phyloP scores from a whole-genome alignment of 2,797 vertebrate species.

The Scolopax rusticola region DNA sequence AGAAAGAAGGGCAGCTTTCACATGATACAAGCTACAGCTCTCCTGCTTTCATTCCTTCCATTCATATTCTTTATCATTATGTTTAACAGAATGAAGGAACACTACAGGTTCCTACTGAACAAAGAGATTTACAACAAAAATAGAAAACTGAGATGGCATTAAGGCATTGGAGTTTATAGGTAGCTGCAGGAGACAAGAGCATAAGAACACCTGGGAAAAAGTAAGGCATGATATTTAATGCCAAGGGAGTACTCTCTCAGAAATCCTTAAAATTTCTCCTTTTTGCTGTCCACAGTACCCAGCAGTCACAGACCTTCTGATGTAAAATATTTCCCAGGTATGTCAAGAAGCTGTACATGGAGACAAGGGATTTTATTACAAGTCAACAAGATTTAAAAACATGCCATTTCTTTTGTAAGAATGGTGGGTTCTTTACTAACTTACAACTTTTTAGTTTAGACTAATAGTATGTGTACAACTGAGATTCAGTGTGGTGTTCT shows the following conservation, averaged over 20 bases:
- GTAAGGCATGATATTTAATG: background rate
- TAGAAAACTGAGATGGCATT: slow-evolving; percentile 31
- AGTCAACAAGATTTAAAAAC: background rate
- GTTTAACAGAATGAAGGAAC: slow-evolving; percentile 45
- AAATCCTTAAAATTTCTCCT: background rate
- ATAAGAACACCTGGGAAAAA: slow-evolving; percentile 27
- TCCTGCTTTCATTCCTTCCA: background rate
- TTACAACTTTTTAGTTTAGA: background rate
- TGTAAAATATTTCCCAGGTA: background rate
- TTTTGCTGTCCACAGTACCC: background rate
- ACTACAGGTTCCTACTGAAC: slow-evolving; percentile 12
- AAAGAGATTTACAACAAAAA: slow-evolving; percentile 57
- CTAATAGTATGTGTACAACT: background rate
- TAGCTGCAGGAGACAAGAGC: slow-evolving; percentile 38
- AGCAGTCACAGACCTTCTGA: background rate
- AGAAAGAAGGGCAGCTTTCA: slow-evolving; percentile 38
- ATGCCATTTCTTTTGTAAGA: background rate
- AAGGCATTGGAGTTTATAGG: slow-evolving; percentile 23
- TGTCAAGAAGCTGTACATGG: background rate
- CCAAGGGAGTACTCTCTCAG: slow-evolving; percentile 13
- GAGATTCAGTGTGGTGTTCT: background rate
- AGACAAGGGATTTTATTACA: background rate
- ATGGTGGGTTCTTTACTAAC: background rate
- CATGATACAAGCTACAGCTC: background rate
- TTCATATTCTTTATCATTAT: slow-evolving; percentile 39